Percentiles rank a stretch among this genome's conserved stretches.
Conservation (phyloP, 2,797 vertebrate genomes). For the Lepus oiostolus region DNA sequence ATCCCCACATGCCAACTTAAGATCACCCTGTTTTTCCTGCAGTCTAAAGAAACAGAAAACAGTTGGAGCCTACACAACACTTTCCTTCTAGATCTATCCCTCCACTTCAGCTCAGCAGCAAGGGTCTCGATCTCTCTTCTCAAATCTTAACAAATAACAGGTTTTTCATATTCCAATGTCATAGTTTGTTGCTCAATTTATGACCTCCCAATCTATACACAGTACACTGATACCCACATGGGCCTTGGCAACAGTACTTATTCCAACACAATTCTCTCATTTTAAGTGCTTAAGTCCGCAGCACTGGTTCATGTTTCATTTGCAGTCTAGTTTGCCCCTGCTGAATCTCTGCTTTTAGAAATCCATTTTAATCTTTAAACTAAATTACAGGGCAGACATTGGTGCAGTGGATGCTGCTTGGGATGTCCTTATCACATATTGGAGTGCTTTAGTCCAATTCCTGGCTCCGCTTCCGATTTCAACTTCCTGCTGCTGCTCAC, state of each 20-base stretch:
- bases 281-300: background rate
- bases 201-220: background rate
- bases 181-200: background rate
- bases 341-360: constrained; percentile 3
- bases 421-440: too few species aligned
- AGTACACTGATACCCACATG: background rate
- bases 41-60: background rate
- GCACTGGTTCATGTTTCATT: background rate
- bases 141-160: background rate
- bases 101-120: background rate
- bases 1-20: background rate
- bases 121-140: background rate
- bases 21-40: background rate
- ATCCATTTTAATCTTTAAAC: background rate
- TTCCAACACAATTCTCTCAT: background rate
- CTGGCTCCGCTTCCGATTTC: too few species aligned
- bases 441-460: too few species aligned
- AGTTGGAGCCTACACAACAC: background rate
- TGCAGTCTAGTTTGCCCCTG: background rate
- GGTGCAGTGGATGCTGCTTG: too few species aligned
- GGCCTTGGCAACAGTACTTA: background rate
- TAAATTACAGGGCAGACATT: too few species aligned
- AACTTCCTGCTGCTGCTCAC: too few species aligned
- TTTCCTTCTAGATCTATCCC: background rate
- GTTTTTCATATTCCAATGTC: background rate